Base-by-base conservation (phyloP, 2,113 vertebrate species). In the Corythaixoides concolor region DNA sequence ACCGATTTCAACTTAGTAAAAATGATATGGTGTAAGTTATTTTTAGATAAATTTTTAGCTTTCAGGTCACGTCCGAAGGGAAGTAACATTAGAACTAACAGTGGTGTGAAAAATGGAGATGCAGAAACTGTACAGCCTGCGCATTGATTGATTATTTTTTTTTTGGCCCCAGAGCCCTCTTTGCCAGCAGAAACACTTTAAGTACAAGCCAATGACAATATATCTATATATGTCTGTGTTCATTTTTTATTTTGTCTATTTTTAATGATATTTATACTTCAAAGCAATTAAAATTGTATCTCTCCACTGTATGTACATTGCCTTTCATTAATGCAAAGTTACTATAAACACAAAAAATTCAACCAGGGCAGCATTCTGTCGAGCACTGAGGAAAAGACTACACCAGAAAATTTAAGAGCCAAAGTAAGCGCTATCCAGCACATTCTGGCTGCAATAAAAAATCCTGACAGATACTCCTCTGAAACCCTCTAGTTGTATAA, bases 41-140 rank as follows among this genome's bases (percentile, higher is more conserved):
- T 97, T 97, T 91, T 77, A 88, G 87, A 77, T 90, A 95, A 62
- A 43, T 75, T 82, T 97, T 97, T 86, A 89, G 91, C 82, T 97
- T 96, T 89, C 69, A 64, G 85, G 94, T 95, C 88, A 55, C 43
- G 41, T 91, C 91, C 92, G 83, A 24, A 86, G 91, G 88, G 90
- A 97, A 97, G 93, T 27, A 97, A 92, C 81, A 88, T 93, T 60
- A 94, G 87, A 97, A 78, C 27, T 87, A 81, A 94, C 70, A 95
- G 56, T 35, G 67, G 68, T 84, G 33, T 93, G 84, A 96, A 97
- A 96, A 97, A 97, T 84, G 62, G 92, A 96, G 78, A 96, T 84
- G 82, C n/a, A 97, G 85, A 81, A 94, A 85, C 83, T 55, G 27
- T 47, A 94, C 52, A 55, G 95, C 33, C 68, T 85, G 33, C 32